Evolutionary conservation across 2,888 invertebrate genomes (phyloP).

Genomic region (Meghimatium bilineatum): DNA sequence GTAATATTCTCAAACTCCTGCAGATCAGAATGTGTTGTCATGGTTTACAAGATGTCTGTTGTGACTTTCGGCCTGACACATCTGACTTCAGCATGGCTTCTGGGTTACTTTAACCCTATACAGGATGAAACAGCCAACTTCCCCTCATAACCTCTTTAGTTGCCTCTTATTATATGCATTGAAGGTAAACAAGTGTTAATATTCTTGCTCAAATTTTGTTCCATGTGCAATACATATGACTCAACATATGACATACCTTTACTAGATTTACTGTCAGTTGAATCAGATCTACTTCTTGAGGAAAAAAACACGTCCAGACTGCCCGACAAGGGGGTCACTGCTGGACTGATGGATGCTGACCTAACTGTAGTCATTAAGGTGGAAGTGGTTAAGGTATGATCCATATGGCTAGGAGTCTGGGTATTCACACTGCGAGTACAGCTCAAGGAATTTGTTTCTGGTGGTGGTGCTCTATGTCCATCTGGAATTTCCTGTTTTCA

Average conservation of each 20-base stretch:
- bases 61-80: too few relatives aligned
- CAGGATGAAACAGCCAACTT: too few relatives aligned
- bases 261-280: constrained; percentile 60
- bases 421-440: constrained; percentile 86
- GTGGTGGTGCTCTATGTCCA: constrained; percentile 89
- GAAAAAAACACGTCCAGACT: constrained; percentile 56
- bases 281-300: constrained; percentile 80
- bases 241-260: constrained; percentile 42
- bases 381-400: constrained; percentile 55
- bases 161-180: too few relatives aligned
- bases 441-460: constrained; percentile 81
- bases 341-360: constrained; percentile 83
- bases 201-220: too few relatives aligned
- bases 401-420: constrained; percentile 83
- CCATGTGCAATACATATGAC: neutral
- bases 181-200: too few relatives aligned
- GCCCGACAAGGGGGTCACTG: constrained; percentile 42
- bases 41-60: too few relatives aligned
- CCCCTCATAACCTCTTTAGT: too few relatives aligned
- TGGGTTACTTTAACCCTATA: too few relatives aligned
- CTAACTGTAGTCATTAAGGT: constrained; percentile 58
- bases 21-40: too few relatives aligned
- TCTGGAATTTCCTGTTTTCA: constrained; percentile 84
- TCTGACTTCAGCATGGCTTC: too few relatives aligned
- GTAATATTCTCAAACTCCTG: too few relatives aligned